phyloP scores from a whole-genome alignment of 2,797 vertebrate species.

The Neoniphon sammara region DNA sequence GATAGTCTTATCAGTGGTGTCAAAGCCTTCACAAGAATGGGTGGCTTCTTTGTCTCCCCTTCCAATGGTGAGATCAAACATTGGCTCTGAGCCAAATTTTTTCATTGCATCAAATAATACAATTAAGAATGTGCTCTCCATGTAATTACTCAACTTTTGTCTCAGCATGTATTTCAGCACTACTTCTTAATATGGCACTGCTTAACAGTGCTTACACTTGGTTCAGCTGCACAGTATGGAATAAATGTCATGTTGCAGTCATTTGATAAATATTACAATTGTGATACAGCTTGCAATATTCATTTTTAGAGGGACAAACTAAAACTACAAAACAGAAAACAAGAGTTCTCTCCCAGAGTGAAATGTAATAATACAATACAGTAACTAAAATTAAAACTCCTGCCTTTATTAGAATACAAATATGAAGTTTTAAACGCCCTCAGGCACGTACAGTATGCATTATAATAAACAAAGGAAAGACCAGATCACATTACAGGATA shows the following conservation, averaged over 20 bases:
- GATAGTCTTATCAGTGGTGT: conserved; percentile 65
- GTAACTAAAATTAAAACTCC: too few relatives aligned
- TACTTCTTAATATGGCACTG: not conserved
- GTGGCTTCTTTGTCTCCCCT: conserved; percentile 59
- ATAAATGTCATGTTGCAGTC: not conserved
- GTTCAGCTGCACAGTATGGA: not conserved
- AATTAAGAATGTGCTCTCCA: not conserved
- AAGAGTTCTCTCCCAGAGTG: not conserved
- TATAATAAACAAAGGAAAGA: too few relatives aligned
- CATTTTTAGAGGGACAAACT: not conserved
- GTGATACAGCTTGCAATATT: not conserved
- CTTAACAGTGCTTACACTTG: not conserved
- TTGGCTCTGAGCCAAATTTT: not conserved
- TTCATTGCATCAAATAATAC: not conserved
- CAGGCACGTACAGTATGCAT: too few relatives aligned
- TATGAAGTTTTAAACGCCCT: too few relatives aligned
- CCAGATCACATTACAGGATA: not conserved
- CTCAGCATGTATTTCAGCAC: not conserved
- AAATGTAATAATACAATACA: not conserved
- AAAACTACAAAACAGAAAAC: not conserved
- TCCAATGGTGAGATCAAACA: conserved; percentile 59
- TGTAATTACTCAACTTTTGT: not conserved
- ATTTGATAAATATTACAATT: not conserved
- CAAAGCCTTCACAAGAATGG: conserved; percentile 70
- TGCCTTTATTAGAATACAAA: not conserved